These are phyloP conservation scores for Notospermus geniculatus DNA, from an alignment of 1,140 invertebrate species.

Conservation along the genomic window DNA sequence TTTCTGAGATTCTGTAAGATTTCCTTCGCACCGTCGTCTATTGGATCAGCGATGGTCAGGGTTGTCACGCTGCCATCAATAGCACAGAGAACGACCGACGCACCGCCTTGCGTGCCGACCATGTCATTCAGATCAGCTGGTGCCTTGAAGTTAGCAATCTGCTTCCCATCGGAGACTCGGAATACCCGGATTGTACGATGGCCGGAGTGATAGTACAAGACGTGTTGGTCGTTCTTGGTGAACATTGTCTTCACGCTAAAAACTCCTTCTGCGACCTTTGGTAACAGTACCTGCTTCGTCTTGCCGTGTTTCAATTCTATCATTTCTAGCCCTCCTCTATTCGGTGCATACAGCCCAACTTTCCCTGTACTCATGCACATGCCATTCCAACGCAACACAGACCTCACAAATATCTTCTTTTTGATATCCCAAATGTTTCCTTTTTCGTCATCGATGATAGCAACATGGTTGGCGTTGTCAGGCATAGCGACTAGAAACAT, in stretches of 20 bases:
- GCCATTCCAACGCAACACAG: constrained; percentile 60
- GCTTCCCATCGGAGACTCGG: constrained; percentile 79
- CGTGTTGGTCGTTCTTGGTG: constrained; percentile 90
- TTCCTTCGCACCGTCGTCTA: constrained; percentile 39
- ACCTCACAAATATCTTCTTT: constrained; percentile 57
- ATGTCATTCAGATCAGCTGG: constrained; percentile 87
- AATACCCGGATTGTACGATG: constrained; percentile 89
- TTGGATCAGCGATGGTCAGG: constrained; percentile 83
- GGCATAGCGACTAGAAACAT: constrained; percentile 53
- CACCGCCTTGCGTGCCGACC: constrained; percentile 76
- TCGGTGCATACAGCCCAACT: constrained; percentile 87
- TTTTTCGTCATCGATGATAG: constrained; percentile 86
- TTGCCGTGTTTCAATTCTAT: constrained; percentile 63
- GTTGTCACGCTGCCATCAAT: constrained; percentile 92
- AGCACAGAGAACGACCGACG: constrained; percentile 80
- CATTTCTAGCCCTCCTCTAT: constrained; percentile 82
- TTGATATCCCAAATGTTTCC: constrained; percentile 67
- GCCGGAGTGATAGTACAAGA: constrained; percentile 94
- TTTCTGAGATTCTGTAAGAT: constrained; percentile 43
- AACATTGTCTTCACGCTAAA: constrained; percentile 94
- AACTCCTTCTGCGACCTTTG: constrained; percentile 87
- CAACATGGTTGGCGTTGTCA: constrained; percentile 70
- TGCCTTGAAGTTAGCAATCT: constrained; percentile 89
- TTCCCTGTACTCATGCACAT: constrained; percentile 62
- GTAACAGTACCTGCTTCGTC: constrained; percentile 84